phyloP scores from a whole-genome alignment of 2,113 vertebrate genomes.

The Platanista minor region DNA sequence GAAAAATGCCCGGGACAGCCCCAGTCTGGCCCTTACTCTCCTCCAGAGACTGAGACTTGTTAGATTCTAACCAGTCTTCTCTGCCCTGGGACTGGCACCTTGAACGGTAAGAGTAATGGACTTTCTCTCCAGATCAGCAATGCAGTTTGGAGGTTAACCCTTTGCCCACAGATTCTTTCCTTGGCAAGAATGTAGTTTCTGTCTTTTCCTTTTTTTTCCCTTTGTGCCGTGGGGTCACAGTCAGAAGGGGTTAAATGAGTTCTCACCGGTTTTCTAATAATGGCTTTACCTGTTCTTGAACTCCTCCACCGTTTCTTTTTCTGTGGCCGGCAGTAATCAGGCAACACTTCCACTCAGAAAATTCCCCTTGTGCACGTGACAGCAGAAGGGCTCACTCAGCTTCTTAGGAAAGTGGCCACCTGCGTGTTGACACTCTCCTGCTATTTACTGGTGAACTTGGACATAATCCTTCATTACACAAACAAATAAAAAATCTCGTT shows the following conservation, averaged over 20 bases:
- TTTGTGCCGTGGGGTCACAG: neutral
- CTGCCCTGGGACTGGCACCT: neutral
- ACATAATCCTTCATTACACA: slow-evolving; percentile 58
- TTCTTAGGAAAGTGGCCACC: slow-evolving; percentile 26
- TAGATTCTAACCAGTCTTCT: neutral
- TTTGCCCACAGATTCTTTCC: neutral
- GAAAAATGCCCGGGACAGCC: no score
- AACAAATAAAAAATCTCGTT: slow-evolving; percentile 45
- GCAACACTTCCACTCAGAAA: neutral
- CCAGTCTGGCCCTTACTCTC: neutral
- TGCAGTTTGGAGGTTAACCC: neutral
- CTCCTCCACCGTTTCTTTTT: neutral
- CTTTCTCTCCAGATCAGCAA: neutral
- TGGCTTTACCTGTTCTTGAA: neutral
- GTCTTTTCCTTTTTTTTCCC: neutral
- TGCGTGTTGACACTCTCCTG: slow-evolving; percentile 27
- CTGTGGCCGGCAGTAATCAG: neutral
- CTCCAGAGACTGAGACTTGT: neutral
- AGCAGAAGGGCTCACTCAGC: neutral
- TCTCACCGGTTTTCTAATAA: neutral
- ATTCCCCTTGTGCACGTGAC: neutral
- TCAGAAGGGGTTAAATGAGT: neutral
- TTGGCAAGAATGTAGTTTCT: neutral
- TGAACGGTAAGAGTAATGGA: neutral
- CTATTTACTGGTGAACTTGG: neutral